Conservation (phyloP, 35 echinoderm and acorn worm species). For the Diadema setosum region DNA sequence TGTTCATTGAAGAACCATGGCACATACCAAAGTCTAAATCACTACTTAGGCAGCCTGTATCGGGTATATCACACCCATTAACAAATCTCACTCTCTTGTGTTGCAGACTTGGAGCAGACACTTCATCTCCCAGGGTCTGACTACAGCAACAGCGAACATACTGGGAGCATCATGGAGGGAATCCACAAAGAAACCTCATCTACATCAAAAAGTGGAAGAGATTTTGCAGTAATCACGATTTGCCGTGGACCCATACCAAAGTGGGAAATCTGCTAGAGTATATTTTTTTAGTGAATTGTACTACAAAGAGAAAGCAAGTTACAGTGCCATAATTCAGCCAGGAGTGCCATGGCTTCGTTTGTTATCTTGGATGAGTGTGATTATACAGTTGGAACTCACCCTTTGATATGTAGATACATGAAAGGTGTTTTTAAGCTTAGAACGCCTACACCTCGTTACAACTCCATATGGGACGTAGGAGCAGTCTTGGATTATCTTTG, state of each 20-base stretch:
- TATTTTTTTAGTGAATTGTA: not conserved
- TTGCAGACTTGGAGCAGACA: not conserved
- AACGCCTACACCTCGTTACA: not conserved
- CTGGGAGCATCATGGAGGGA: constrained; percentile 32
- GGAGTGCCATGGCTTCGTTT: not conserved
- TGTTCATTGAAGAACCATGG: not conserved
- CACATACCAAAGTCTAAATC: not conserved
- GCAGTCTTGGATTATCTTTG: not conserved
- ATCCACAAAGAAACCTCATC: constrained; percentile 3
- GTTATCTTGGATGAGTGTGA: not conserved
- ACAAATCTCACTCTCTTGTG: not conserved
- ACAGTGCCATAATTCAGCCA: not conserved
- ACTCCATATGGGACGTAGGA: not conserved
- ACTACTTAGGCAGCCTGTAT: not conserved
- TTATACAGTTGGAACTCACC: not conserved
- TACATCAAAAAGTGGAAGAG: constrained; percentile 28
- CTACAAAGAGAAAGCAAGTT: not conserved
- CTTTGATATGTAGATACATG: not conserved
- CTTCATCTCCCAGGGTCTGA: not conserved
- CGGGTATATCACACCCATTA: not conserved
- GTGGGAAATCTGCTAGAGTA: not conserved
- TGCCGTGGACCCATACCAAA: not conserved
- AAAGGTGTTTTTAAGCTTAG: not conserved
- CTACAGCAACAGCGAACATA: not conserved
- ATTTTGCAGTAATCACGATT: not conserved